A percentile compares a stretch with the other conserved stretches of the same genome.
Evolutionary conservation across 2,797 vertebrate species (phyloP).

Genomic region (Alauda arvensis): DNA sequence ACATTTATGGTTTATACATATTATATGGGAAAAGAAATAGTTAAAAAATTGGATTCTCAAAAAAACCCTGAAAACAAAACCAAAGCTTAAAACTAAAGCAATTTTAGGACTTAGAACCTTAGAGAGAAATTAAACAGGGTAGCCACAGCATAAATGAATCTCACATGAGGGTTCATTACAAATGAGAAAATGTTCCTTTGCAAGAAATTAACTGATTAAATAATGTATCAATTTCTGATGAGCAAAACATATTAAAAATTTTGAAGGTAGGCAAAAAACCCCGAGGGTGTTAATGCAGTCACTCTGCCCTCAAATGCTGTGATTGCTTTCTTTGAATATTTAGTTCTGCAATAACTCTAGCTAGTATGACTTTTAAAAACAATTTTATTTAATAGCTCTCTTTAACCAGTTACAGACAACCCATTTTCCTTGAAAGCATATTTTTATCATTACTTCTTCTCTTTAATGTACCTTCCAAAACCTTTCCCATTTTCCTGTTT

Average conservation of each 20-base stretch:
- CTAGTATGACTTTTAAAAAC: not conserved
- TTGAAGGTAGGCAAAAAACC: not conserved
- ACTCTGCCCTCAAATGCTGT: not conserved
- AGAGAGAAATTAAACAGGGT: not conserved
- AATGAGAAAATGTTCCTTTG: not conserved
- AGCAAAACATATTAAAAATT: not conserved
- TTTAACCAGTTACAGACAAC: not conserved
- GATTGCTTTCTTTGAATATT: not conserved
- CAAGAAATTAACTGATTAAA: slow-evolving; percentile 26
- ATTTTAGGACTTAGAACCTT: not conserved
- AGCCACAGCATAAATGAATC: not conserved
- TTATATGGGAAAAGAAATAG: not conserved
- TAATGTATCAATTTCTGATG: not conserved
- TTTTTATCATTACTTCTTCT: not conserved
- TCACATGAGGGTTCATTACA: not conserved
- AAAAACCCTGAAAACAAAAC: not conserved
- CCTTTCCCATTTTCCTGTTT: not conserved
- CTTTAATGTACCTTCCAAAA: not conserved
- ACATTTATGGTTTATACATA: not conserved
- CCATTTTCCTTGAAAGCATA: not conserved
- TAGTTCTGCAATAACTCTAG: not conserved
- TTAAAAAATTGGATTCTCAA: not conserved
- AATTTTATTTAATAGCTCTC: not conserved
- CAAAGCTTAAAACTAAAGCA: not conserved
- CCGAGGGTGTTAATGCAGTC: not conserved